Evolutionary conservation across 2,888 invertebrate species (phyloP).

Genomic region (Cybosia mesomella): DNA sequence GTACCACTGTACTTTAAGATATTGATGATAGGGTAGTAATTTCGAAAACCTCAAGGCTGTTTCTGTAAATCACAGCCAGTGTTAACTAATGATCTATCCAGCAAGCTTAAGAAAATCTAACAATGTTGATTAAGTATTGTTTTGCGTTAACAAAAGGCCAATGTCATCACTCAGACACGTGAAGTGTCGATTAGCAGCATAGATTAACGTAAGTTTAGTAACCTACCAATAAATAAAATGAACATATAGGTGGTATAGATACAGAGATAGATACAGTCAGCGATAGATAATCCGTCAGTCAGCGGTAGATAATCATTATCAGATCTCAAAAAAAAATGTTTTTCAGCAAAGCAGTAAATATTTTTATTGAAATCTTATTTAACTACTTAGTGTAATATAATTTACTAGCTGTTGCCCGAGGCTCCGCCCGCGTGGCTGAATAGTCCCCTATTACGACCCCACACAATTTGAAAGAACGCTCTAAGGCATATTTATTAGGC

Average conservation of each 20-base stretch:
- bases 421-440: too few species aligned
- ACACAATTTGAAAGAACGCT: too few species aligned
- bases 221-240: not conserved
- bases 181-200: not conserved
- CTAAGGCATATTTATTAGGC: too few species aligned
- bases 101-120: not conserved
- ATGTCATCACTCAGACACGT: not conserved
- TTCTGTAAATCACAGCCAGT: not conserved
- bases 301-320: too few species aligned
- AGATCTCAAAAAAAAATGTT: too few species aligned
- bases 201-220: not conserved
- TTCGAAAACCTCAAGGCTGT: not conserved
- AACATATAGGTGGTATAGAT: not conserved
- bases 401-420: too few species aligned
- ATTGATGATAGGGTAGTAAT: not conserved
- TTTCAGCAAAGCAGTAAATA: too few species aligned
- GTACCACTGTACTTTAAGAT: not conserved
- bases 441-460: too few species aligned
- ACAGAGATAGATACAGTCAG: too few species aligned
- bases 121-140: constrained; percentile 4
- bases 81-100: not conserved
- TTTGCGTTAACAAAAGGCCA: not conserved
- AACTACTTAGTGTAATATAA: too few species aligned
- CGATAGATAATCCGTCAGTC: too few species aligned
- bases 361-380: too few species aligned